Percentiles rank a stretch among this genome's conserved stretches.
These are phyloP conservation scores for Thymallus thymallus DNA, from an alignment of 2,113 vertebrate genomes.

Conservation along the genomic window DNA sequence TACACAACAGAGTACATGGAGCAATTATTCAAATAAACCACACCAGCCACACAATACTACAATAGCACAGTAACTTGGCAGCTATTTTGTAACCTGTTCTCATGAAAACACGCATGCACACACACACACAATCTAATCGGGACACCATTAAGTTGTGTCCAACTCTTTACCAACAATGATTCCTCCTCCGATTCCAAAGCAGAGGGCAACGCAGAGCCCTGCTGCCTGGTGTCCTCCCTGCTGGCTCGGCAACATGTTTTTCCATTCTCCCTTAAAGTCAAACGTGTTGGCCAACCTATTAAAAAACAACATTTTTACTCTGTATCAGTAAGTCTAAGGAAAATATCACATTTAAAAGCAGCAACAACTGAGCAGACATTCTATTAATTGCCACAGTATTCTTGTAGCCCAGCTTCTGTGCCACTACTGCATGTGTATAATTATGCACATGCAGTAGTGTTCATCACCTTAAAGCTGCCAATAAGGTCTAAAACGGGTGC, in stretches of 20 bases:
- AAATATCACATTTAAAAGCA: neutral
- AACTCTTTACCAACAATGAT: conserved; percentile 83
- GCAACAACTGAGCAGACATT: neutral
- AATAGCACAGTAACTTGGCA: neutral
- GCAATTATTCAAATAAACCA: too few relatives aligned
- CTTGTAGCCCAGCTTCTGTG: neutral
- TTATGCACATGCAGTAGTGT: too few relatives aligned
- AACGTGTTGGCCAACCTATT: conserved; percentile 79
- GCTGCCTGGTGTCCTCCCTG: conserved; percentile 89
- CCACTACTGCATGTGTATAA: too few relatives aligned
- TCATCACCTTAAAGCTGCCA: too few relatives aligned
- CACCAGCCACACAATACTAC: neutral
- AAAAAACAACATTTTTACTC: neutral
- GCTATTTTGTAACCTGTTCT: too few relatives aligned
- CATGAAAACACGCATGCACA: neutral
- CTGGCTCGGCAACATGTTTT: conserved; percentile 32
- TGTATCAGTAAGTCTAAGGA: too few relatives aligned
- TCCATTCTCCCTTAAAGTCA: conserved; percentile 62
- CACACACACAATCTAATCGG: neutral
- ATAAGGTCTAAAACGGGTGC: neutral
- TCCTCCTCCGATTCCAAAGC: conserved; percentile 86
- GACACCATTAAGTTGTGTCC: neutral
- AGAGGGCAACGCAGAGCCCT: conserved; percentile 82
- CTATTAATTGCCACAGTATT: neutral
- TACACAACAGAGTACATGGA: too few relatives aligned